Conservation (phyloP, 2,888 invertebrate genomes). For the Melieria picta region DNA sequence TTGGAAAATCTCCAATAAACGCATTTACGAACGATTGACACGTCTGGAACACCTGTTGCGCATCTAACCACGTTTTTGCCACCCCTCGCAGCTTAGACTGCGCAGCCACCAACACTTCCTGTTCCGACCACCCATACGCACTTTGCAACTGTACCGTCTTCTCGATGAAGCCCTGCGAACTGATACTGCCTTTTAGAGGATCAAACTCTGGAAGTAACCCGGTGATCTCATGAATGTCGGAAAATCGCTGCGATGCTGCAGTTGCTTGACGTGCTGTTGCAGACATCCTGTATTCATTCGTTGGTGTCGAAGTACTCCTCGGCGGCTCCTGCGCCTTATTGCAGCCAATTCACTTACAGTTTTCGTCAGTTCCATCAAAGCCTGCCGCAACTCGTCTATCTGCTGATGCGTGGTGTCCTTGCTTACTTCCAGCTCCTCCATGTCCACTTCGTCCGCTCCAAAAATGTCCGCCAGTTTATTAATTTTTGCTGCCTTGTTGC, state of each 20-base stretch:
- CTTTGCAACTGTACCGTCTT: conserved; percentile 1
- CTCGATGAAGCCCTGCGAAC: neutral
- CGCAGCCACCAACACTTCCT: conserved; percentile 7
- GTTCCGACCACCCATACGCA: conserved; percentile 1
- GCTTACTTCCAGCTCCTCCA: neutral
- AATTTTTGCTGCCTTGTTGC: conserved; percentile 8
- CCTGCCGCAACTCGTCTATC: neutral
- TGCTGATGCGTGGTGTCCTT: neutral
- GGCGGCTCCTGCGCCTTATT: neutral
- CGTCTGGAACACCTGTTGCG: neutral
- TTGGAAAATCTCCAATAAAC: neutral
- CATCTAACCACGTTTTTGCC: neutral
- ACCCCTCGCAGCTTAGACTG: conserved; percentile 13
- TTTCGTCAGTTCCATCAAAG: conserved; percentile 4
- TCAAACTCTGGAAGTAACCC: neutral
- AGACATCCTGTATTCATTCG: neutral
- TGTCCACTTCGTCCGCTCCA: conserved; percentile 5
- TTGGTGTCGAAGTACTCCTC: neutral
- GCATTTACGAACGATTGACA: neutral
- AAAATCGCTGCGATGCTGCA: too few species aligned
- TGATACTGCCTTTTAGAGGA: neutral
- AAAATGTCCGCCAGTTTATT: neutral
- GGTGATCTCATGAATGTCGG: too few species aligned
- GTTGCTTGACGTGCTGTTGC: neutral
- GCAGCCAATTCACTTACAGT: neutral